A percentile compares a stretch with the other conserved stretches of the same genome.
Conservation (phyloP, 2,797 vertebrate genomes). For the Oreonectes daqikongensis region DNA sequence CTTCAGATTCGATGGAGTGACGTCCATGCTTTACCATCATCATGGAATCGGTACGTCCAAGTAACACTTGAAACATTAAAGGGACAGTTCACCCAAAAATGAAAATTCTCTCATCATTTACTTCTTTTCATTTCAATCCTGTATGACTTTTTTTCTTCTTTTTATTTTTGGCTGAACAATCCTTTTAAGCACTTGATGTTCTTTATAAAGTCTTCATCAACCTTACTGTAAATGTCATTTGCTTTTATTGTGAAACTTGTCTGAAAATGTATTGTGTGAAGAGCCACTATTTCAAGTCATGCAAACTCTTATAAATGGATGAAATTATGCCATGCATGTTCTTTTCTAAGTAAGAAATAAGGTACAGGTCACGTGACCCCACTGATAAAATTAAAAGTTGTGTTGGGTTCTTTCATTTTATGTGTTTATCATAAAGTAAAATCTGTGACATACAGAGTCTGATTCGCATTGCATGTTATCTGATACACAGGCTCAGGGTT, state of each 20-base stretch:
- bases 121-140: too few species aligned
- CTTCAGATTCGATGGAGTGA: slow-evolving; percentile 94
- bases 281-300: neutral
- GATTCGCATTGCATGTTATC: neutral
- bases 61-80: neutral
- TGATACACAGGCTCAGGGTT: slow-evolving; percentile 81
- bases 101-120: too few species aligned
- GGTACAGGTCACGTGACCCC: neutral
- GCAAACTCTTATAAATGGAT: slow-evolving; percentile 31
- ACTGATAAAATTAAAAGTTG: neutral
- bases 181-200: too few species aligned
- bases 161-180: too few species aligned
- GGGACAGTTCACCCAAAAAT: too few species aligned
- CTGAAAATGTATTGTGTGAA: neutral
- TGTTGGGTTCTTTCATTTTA: neutral
- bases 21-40: slow-evolving; percentile 97
- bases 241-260: neutral
- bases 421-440: neutral
- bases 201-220: neutral
- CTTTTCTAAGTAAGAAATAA: slow-evolving; percentile 24
- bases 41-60: slow-evolving; percentile 85
- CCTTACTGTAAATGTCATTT: slow-evolving; percentile 15
- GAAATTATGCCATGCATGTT: neutral
- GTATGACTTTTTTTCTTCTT: too few species aligned
- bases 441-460: neutral